A percentile compares a stretch with the other conserved stretches of the same genome.
These are phyloP conservation scores for Lagopus leucura DNA, from an alignment of 2,113 vertebrate genomes.

Conservation along the genomic window DNA sequence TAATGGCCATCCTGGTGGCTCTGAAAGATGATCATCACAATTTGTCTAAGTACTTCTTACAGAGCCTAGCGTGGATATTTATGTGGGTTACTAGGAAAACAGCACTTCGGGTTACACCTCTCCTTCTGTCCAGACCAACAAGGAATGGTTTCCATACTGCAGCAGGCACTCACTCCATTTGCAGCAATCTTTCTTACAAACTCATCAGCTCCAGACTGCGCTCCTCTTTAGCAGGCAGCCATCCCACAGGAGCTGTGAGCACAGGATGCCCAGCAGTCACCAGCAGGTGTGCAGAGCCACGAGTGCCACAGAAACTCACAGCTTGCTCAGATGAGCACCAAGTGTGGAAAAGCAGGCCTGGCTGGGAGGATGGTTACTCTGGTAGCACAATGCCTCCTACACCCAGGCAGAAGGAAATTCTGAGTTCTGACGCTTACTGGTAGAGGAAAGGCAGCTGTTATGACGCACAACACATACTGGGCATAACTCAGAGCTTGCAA, in stretches of 20 bases:
- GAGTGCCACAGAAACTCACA: background rate
- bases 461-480: background rate
- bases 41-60: background rate
- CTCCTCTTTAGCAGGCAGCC: background rate
- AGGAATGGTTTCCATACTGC: background rate
- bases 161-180: background rate
- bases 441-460: background rate
- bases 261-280: background rate
- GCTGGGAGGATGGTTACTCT: background rate
- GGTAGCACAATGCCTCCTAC: background rate
- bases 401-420: constrained; percentile 30
- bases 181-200: background rate
- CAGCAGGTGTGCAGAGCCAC: no score
- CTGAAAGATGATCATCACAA: background rate
- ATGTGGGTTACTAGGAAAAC: background rate
- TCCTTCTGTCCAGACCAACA: background rate
- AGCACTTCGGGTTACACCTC: background rate
- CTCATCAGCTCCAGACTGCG: background rate
- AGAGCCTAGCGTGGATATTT: background rate
- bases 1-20: background rate
- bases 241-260: no score
- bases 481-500: background rate
- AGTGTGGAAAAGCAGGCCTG: background rate
- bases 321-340: background rate
- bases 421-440: background rate